Conservation (phyloP, 2,113 vertebrate genomes). For the Anguilla rostrata region DNA sequence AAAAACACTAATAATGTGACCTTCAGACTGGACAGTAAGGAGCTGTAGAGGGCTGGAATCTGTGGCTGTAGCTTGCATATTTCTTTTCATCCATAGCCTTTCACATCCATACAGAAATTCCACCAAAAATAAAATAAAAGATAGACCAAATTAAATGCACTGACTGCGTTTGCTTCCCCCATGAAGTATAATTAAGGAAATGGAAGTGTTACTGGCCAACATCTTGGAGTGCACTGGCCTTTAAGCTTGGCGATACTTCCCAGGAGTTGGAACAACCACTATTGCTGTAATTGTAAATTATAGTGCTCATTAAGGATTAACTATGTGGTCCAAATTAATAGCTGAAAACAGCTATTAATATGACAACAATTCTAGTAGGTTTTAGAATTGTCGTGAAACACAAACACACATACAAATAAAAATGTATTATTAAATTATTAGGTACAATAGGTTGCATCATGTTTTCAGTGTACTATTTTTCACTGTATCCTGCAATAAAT, state of each 20-base stretch:
- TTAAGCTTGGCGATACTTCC: background rate
- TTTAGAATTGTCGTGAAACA: background rate
- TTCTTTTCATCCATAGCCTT: conserved; percentile 13
- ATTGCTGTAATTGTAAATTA: background rate
- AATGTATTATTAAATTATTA: too few relatives aligned
- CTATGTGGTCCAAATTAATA: background rate
- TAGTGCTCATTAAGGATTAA: background rate
- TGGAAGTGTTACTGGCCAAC: too few relatives aligned
- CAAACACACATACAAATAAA: background rate
- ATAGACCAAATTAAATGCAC: background rate
- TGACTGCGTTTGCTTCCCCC: background rate
- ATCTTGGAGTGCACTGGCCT: conserved; percentile 1
- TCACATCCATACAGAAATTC: background rate
- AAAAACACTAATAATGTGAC: conserved; percentile 35
- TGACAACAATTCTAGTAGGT: background rate
- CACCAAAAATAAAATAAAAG: background rate
- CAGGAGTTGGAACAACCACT: background rate
- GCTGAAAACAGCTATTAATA: background rate
- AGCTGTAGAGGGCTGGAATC: background rate
- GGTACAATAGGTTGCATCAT: background rate
- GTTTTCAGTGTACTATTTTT: background rate
- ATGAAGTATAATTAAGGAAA: background rate
- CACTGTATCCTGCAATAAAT: background rate
- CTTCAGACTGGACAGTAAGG: conserved; percentile 27
- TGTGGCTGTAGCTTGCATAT: background rate